Percentiles rank a stretch among this genome's conserved stretches.
These are phyloP conservation scores for Oreocharis arfaki DNA, from an alignment of 2,113 vertebrate genomes.

Conservation along the genomic window DNA sequence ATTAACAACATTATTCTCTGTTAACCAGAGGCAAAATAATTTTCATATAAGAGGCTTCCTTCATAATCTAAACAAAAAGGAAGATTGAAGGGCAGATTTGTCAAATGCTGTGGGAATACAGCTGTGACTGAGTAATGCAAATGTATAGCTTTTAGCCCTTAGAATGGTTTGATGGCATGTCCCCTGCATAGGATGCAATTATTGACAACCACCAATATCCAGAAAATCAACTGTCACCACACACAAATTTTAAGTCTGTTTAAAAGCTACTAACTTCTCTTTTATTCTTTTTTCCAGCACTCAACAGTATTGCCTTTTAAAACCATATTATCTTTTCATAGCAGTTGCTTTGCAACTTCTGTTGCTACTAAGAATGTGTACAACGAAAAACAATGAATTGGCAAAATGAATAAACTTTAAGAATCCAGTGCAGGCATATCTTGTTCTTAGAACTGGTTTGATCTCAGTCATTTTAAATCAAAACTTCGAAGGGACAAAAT, in stretches of 20 bases:
- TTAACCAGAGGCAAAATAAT: not conserved
- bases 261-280: not conserved
- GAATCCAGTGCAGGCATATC: not conserved
- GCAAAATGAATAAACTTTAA: not conserved
- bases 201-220: not conserved
- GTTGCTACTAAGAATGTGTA: not conserved
- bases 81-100: not conserved
- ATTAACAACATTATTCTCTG: slow-evolving; percentile 8
- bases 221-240: not conserved
- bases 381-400: not conserved
- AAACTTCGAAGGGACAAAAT: not conserved
- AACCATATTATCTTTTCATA: not conserved
- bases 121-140: not conserved
- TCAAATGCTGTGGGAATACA: not conserved
- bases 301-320: not conserved
- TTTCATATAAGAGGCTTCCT: not conserved
- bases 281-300: not conserved
- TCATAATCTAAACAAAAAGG: not conserved
- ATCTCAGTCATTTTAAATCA: slow-evolving; percentile 12
- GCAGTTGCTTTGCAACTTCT: not conserved
- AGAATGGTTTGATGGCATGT: not conserved
- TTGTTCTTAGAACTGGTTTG: not conserved
- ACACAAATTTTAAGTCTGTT: not conserved
- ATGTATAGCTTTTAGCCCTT: not conserved
- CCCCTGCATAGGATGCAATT: not conserved